A percentile compares a stretch with the other conserved stretches of the same genome.
These are phyloP conservation scores for Hipparchia semele DNA, from an alignment of 2,888 invertebrate species.

Conservation along the genomic window DNA sequence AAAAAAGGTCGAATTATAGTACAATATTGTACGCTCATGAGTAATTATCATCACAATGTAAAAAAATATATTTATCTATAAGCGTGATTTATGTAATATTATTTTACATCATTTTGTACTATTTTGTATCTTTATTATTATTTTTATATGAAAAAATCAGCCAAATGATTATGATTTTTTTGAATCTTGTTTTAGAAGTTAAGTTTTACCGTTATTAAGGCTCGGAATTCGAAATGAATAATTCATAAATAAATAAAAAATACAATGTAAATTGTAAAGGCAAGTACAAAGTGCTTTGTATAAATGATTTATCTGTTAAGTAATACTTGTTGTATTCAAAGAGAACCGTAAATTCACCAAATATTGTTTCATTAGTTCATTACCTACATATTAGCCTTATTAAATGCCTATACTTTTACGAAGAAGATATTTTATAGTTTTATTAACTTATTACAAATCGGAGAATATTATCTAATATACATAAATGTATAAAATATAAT, in stretches of 20 bases:
- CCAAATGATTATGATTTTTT: constrained; percentile 42
- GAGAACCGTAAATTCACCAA: constrained; percentile 73
- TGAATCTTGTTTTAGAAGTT: constrained; percentile 31
- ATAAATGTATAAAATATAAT: constrained; percentile 78
- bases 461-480: constrained; percentile 79
- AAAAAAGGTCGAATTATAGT: constrained; percentile 13
- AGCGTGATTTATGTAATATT: constrained; percentile 38
- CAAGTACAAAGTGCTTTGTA: constrained; percentile 81
- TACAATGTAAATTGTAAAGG: constrained; percentile 52
- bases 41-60: constrained; percentile 12
- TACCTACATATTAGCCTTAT: constrained; percentile 79
- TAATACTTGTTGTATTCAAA: constrained; percentile 67
- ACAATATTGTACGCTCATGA: constrained; percentile 36
- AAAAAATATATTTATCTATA: constrained; percentile 25
- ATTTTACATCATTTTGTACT: constrained; percentile 44
- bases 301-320: constrained; percentile 59
- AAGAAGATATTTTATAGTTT: constrained; percentile 82
- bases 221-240: constrained; percentile 32
- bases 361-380: constrained; percentile 80
- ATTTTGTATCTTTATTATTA: constrained; percentile 43
- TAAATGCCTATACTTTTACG: constrained; percentile 79
- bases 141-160: constrained; percentile 40
- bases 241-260: constrained; percentile 36
- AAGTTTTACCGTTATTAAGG: constrained; percentile 29
- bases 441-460: constrained; percentile 82